phyloP scores from a whole-genome alignment of 2,888 invertebrate genomes.

The Epiblema foenella region DNA sequence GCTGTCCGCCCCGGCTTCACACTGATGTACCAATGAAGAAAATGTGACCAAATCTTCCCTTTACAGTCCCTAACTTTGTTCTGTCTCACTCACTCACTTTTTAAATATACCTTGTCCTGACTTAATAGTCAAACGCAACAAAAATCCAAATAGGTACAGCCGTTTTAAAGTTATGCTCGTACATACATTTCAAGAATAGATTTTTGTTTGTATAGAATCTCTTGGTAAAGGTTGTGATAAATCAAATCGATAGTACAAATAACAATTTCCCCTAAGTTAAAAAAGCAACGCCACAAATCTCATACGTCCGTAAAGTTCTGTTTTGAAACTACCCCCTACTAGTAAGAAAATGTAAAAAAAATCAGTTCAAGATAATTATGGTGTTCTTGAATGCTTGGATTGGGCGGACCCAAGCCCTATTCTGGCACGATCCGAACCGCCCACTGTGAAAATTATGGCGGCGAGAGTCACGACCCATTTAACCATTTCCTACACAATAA shows the following conservation, averaged over 20 bases:
- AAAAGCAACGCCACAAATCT: slow-evolving; percentile 39
- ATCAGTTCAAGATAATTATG: slow-evolving; percentile 63
- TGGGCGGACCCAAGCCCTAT: slow-evolving; percentile 39
- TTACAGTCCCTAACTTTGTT: too few species aligned
- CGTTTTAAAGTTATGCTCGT: too few species aligned
- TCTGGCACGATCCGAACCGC: slow-evolving; percentile 49
- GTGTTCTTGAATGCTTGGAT: slow-evolving; percentile 53
- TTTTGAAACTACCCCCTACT: slow-evolving; percentile 40
- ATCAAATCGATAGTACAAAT: slow-evolving; percentile 38
- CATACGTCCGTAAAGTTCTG: slow-evolving; percentile 34
- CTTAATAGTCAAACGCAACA: too few species aligned
- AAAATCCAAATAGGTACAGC: too few species aligned
- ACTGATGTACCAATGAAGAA: too few species aligned
- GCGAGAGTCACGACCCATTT: slow-evolving; percentile 62
- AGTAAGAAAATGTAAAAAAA: slow-evolving; percentile 48
- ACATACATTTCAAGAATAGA: too few species aligned
- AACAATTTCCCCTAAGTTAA: slow-evolving; percentile 34
- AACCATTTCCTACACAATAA: slow-evolving; percentile 54
- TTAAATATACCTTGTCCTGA: too few species aligned
- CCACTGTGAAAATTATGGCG: slow-evolving; percentile 63
- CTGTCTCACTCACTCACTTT: too few species aligned
- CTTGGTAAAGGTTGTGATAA: slow-evolving; percentile 20
- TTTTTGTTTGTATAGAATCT: too few species aligned
- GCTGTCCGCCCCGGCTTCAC: too few species aligned
- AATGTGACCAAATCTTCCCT: too few species aligned